Evolutionary conservation across 2,888 invertebrate genomes (phyloP).

Genomic region (Hemistola chrysoprasaria): DNA sequence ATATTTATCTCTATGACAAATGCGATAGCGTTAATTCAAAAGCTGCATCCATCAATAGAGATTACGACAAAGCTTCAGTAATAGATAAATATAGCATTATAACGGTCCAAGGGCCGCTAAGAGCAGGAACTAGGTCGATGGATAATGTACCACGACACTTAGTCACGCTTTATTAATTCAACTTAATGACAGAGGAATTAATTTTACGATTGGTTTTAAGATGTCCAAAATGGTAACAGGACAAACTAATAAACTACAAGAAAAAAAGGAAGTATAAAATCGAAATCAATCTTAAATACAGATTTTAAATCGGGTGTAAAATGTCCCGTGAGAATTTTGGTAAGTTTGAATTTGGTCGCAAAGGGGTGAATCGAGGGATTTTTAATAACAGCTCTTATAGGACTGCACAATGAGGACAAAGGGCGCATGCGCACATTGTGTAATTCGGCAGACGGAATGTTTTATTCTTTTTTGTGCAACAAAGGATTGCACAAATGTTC

Average conservation of each 20-base stretch:
- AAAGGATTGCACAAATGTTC: conserved; percentile 61
- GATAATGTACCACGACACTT: conserved; percentile 9
- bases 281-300: not conserved
- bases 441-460: conserved; percentile 39
- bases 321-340: conserved; percentile 49
- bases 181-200: conserved; percentile 6
- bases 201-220: conserved; percentile 9
- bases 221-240: conserved; percentile 1
- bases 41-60: conserved; percentile 23
- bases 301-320: conserved; percentile 12
- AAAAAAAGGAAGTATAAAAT: not conserved
- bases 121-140: conserved; percentile 17
- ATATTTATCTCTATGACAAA: conserved; percentile 45
- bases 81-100: conserved; percentile 13
- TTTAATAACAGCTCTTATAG: conserved; percentile 44
- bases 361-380: conserved; percentile 50
- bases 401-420: conserved; percentile 51
- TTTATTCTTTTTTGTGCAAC: conserved; percentile 46
- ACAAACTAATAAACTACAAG: no score
- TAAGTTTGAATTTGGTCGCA: conserved; percentile 30
- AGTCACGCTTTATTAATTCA: conserved; percentile 13
- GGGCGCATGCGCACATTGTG: conserved; percentile 57
- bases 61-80: conserved; percentile 15
- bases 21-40: conserved; percentile 34
- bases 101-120: conserved; percentile 30